Evolutionary conservation across 2,797 vertebrate species (phyloP).

Genomic region (Falco cherrug): DNA sequence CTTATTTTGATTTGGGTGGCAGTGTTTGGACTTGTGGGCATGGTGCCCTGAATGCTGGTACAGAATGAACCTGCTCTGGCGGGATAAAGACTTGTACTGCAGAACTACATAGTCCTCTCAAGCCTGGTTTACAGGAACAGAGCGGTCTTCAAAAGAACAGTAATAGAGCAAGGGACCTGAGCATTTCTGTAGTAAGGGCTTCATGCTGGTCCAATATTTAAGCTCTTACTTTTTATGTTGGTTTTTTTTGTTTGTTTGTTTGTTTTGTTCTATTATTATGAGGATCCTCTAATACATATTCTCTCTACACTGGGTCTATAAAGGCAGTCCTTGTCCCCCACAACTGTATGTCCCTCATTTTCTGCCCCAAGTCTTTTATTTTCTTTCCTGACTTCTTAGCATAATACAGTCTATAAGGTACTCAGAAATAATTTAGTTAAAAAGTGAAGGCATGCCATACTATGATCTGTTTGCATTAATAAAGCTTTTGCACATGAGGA

Average conservation of each 20-base stretch:
- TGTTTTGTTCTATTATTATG: not conserved
- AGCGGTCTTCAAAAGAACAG: not conserved
- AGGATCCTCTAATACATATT: not conserved
- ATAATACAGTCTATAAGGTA: not conserved
- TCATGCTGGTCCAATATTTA: not conserved
- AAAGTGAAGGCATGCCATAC: not conserved
- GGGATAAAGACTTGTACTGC: not conserved
- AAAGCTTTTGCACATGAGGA: not conserved
- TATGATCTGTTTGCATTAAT: not conserved
- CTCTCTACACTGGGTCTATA: not conserved
- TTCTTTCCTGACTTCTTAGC: not conserved
- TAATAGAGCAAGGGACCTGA: not conserved
- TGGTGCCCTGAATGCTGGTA: not conserved
- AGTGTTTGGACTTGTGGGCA: not conserved
- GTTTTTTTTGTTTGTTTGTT: too few relatives aligned
- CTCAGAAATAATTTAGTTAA: not conserved
- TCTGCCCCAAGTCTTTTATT: not conserved
- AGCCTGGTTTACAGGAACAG: not conserved
- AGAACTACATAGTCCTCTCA: not conserved
- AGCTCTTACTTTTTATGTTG: not conserved
- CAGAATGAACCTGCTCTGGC: not conserved
- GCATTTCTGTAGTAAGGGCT: not conserved
- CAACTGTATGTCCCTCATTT: rapidly evolving
- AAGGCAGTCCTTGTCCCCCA: not conserved
- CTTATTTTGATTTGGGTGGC: not conserved